Evolutionary conservation across 1,140 invertebrate genomes (phyloP).

Genomic region (Caenorhabditis latens): DNA sequence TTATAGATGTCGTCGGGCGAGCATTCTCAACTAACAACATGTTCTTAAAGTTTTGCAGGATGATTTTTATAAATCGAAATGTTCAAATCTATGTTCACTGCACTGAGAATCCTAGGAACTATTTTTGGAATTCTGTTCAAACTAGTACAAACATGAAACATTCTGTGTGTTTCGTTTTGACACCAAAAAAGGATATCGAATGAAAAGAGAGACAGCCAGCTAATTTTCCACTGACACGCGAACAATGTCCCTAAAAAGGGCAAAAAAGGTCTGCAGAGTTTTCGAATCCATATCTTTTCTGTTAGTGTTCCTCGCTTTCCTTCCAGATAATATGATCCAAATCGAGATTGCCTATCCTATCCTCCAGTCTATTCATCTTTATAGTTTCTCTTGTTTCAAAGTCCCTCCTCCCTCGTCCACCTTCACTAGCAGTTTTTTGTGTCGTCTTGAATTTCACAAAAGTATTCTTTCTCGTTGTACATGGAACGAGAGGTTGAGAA

Average conservation of each 20-base stretch:
- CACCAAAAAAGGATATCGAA: constrained; percentile 46
- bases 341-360: not conserved
- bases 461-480: constrained; percentile 30
- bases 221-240: constrained; percentile 52
- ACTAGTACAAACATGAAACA: constrained; percentile 50
- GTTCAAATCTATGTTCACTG: too few species aligned
- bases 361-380: not conserved
- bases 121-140: not conserved
- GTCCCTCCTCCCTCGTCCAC: not conserved
- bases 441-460: constrained; percentile 47
- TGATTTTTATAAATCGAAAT: too few species aligned
- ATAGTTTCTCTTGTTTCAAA: not conserved
- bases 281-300: not conserved
- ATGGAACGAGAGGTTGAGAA: constrained; percentile 30
- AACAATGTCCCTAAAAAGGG: constrained; percentile 40
- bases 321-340: not conserved
- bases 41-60: too few species aligned
- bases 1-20: not conserved
- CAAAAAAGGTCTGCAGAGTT: constrained; percentile 51
- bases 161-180: constrained; percentile 34
- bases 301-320: not conserved
- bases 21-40: too few species aligned
- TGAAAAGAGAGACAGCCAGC: constrained; percentile 51
- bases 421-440: constrained; percentile 34
- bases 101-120: too few species aligned